A percentile compares a stretch with the other conserved stretches of the same genome.
Conservation (phyloP, 35 echinoderm and acorn worm species). For the Apostichopus californicus region DNA sequence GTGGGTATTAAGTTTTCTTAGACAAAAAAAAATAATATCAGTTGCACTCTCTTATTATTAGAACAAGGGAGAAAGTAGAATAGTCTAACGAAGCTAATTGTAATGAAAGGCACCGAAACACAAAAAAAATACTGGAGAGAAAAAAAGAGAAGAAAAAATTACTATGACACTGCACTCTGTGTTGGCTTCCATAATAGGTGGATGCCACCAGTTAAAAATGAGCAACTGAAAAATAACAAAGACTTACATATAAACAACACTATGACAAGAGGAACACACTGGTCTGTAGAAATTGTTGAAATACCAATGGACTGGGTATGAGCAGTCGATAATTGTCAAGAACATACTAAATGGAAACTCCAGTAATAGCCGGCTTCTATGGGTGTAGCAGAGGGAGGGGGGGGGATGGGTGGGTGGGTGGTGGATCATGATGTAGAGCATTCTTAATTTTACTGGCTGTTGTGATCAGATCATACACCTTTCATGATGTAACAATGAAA, state of each 20-base stretch:
- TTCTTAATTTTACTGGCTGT: no score
- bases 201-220: constrained; percentile 15
- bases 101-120: constrained; percentile 46
- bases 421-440: no score
- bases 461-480: no score
- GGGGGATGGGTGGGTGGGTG: no score
- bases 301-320: no score
- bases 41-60: constrained; percentile 11
- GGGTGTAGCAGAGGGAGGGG: no score
- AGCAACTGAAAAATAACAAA: neutral
- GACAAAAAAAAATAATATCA: constrained; percentile 1
- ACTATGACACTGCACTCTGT: constrained; percentile 16
- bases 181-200: neutral
- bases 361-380: no score
- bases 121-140: neutral
- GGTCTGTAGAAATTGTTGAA: no score
- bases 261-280: no score
- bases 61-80: neutral
- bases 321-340: no score
- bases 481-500: no score
- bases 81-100: neutral
- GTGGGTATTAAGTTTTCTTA: neutral
- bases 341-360: no score
- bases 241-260: neutral
- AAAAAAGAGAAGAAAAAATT: neutral